Conservation (phyloP, 2,888 invertebrate genomes). For the Diarsia brunnea region DNA sequence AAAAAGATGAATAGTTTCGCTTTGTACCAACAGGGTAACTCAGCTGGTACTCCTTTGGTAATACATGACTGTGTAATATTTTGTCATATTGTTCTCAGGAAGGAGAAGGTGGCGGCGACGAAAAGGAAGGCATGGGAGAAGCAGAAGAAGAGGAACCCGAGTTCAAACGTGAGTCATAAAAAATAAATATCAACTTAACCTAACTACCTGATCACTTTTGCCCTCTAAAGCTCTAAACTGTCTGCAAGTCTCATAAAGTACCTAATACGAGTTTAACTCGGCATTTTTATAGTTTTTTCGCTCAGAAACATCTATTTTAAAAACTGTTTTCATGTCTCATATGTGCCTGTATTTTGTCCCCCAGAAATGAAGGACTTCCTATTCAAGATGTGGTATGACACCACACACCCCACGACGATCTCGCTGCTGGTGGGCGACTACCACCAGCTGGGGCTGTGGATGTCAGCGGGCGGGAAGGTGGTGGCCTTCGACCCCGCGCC, state of each 20-base stretch:
- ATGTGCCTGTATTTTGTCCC: not conserved
- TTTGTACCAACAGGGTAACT: no score
- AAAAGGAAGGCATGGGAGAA: slow-evolving; percentile 72
- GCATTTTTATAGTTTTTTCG: no score
- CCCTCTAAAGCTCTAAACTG: no score
- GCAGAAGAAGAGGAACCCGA: slow-evolving; percentile 76
- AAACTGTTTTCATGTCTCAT: not conserved
- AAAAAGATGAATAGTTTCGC: no score
- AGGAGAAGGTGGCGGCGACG: slow-evolving; percentile 79
- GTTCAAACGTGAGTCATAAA: slow-evolving; percentile 49
- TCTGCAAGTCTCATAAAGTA: no score
- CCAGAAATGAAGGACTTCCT: slow-evolving; percentile 86
- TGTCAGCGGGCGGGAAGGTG: slow-evolving; percentile 82
- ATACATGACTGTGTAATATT: not conserved
- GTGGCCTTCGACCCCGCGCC: slow-evolving; percentile 87
- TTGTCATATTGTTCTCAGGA: slow-evolving; percentile 70
- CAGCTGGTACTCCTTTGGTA: no score
- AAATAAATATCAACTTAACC: not conserved
- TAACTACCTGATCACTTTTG: not conserved
- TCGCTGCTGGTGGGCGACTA: slow-evolving; percentile 84
- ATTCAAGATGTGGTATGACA: slow-evolving; percentile 83
- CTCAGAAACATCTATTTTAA: no score
- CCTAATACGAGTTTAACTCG: no score
- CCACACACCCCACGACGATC: slow-evolving; percentile 75
- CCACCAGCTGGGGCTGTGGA: slow-evolving; percentile 87